A percentile compares a stretch with the other conserved stretches of the same genome.
phyloP scores from a whole-genome alignment of 2,113 vertebrate genomes.

The Cyprinodon variegatus region DNA sequence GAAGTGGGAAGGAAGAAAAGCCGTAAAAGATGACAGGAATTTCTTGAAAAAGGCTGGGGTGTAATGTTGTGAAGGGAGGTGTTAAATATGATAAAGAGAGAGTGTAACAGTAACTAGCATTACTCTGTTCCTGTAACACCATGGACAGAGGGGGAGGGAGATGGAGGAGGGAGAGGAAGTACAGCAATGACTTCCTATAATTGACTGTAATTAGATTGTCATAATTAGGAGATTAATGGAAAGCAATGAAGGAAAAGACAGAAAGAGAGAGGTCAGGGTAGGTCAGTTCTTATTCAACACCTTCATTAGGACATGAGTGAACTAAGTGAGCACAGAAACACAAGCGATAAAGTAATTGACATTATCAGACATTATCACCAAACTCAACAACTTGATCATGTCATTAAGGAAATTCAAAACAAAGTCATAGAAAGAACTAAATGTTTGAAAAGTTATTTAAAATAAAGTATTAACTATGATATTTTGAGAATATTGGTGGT shows the following conservation, averaged over 20 bases:
- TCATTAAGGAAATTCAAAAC: too few species aligned
- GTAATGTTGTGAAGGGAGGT: slow-evolving; percentile 36
- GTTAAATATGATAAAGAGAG: slow-evolving; percentile 47
- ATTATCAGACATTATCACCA: slow-evolving; percentile 21
- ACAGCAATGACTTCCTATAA: slow-evolving; percentile 63
- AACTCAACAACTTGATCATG: slow-evolving; percentile 14
- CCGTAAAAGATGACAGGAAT: slow-evolving; percentile 22
- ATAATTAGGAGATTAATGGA: slow-evolving; percentile 72
- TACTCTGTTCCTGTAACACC: slow-evolving; percentile 49
- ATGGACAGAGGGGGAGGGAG: slow-evolving; percentile 21
- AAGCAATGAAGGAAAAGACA: slow-evolving; percentile 58
- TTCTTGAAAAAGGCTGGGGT: slow-evolving; percentile 44
- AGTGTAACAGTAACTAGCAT: slow-evolving; percentile 20
- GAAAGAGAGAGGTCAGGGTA: slow-evolving; percentile 62
- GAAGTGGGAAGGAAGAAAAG: not conserved
- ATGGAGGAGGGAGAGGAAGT: slow-evolving; percentile 36
- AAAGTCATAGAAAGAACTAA: too few species aligned
- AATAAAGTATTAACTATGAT: too few species aligned
- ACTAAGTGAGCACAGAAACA: slow-evolving; percentile 28
- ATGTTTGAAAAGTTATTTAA: too few species aligned
- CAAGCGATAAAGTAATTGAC: slow-evolving; percentile 23
- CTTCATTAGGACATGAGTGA: slow-evolving; percentile 71
- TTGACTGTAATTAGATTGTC: slow-evolving; percentile 78
- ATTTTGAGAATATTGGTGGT: too few species aligned
- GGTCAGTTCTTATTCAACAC: slow-evolving; percentile 71